Percentiles rank a stretch among this genome's conserved stretches.
Evolutionary conservation across 1,140 invertebrate genomes (phyloP).

Genomic region (Cryptotermes secundus): DNA sequence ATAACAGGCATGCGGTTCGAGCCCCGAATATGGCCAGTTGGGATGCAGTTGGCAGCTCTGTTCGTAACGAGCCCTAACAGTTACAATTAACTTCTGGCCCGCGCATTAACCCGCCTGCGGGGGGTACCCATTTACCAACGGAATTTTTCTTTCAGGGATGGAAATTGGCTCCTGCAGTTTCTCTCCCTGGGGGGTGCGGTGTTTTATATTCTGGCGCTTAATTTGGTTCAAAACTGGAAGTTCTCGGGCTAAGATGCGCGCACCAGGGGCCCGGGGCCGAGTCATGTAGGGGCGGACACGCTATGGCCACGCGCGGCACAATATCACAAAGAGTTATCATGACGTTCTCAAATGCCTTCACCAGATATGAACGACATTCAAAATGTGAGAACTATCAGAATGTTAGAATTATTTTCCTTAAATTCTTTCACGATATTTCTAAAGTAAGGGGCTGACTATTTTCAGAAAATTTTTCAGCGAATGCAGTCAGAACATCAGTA

Average conservation of each 20-base stretch:
- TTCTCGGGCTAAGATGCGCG: slow-evolving; percentile 15
- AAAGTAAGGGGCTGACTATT: too few species aligned
- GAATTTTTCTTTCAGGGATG: slow-evolving; percentile 3
- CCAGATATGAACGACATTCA: too few species aligned
- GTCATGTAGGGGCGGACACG: background rate
- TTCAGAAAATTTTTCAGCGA: too few species aligned
- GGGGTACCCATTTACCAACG: background rate
- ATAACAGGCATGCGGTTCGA: background rate
- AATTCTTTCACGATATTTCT: too few species aligned
- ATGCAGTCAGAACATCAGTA: too few species aligned
- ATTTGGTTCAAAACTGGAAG: slow-evolving; percentile 31
- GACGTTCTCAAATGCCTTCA: too few species aligned
- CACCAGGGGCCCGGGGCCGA: background rate
- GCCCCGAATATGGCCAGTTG: background rate
- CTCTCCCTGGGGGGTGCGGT: slow-evolving; percentile 11
- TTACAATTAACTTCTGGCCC: background rate
- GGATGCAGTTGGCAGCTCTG: background rate
- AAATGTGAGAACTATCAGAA: too few species aligned
- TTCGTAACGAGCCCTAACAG: background rate
- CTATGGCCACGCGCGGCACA: background rate
- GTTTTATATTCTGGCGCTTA: slow-evolving; percentile 26
- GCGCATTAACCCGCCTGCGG: background rate
- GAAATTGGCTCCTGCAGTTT: slow-evolving; percentile 14
- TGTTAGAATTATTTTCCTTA: too few species aligned
- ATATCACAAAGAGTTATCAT: too few species aligned